Evolutionary conservation across 2,888 invertebrate genomes (phyloP).

Genomic region (Machimus atricapillus): DNA sequence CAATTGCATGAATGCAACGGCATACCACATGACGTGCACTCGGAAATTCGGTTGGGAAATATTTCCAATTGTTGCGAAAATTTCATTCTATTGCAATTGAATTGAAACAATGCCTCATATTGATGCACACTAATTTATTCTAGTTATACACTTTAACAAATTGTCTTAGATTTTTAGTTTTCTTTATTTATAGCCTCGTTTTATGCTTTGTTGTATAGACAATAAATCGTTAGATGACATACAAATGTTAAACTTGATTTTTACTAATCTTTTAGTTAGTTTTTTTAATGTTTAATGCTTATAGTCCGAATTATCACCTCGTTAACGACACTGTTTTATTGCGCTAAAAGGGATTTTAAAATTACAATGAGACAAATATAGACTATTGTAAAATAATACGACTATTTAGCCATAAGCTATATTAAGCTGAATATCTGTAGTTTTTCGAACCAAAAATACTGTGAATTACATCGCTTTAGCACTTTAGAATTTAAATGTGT

Average conservation of each 20-base stretch:
- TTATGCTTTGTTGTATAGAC: not conserved
- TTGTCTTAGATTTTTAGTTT: not conserved
- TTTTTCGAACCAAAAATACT: too few relatives aligned
- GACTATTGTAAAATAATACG: too few relatives aligned
- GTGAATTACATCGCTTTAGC: too few relatives aligned
- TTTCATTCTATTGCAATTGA: not conserved
- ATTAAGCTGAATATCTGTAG: too few relatives aligned
- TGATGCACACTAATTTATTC: not conserved
- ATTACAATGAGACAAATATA: too few relatives aligned
- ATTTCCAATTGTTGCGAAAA: not conserved
- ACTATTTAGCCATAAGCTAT: too few relatives aligned
- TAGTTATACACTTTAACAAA: not conserved
- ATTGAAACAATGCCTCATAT: not conserved
- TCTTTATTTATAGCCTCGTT: not conserved
- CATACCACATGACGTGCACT: not conserved
- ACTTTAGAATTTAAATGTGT: too few relatives aligned
- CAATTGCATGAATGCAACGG: slow-evolving; percentile 3
- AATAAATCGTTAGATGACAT: not conserved
- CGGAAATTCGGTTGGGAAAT: not conserved
- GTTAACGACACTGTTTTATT: too few relatives aligned
- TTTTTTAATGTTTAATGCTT: not conserved
- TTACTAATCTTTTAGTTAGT: not conserved
- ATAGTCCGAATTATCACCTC: too few relatives aligned
- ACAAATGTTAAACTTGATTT: not conserved
- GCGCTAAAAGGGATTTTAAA: too few relatives aligned